phyloP scores from a whole-genome alignment of 2,797 vertebrate species.

The Crocodylus rhombifer region DNA sequence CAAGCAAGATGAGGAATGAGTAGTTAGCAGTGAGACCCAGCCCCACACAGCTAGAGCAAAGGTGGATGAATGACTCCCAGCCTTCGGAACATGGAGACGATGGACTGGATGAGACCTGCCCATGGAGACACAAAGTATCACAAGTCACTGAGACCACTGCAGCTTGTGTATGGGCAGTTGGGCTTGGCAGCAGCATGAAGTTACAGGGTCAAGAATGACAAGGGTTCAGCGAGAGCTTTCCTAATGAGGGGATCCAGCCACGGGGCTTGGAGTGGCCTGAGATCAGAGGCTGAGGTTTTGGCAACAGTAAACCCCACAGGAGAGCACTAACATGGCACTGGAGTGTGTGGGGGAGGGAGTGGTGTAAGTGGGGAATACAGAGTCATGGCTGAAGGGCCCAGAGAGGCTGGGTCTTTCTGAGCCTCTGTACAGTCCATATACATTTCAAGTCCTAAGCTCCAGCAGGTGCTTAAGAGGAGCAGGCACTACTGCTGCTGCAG shows the following conservation, averaged over 20 bases:
- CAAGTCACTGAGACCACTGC: neutral
- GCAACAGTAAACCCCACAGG: neutral
- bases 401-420: too few species aligned
- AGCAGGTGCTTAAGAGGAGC: neutral
- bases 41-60: neutral
- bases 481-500: too few species aligned
- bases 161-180: neutral
- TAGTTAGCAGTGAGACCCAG: neutral
- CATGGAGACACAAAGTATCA: neutral
- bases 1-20: neutral
- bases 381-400: too few species aligned
- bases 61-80: neutral
- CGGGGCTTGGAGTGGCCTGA: neutral
- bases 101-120: neutral
- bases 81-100: neutral
- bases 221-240: neutral
- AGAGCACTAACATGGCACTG: too few species aligned
- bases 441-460: neutral
- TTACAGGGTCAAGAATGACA: neutral
- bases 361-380: too few species aligned
- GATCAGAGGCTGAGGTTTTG: neutral
- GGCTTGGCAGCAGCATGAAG: neutral
- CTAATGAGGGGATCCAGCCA: neutral
- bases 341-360: too few species aligned
- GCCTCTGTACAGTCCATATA: neutral